A percentile compares a stretch with the other conserved stretches of the same genome.
These are phyloP conservation scores for Drosophila seguyi DNA, from an alignment of 1,140 invertebrate genomes.

Conservation along the genomic window DNA sequence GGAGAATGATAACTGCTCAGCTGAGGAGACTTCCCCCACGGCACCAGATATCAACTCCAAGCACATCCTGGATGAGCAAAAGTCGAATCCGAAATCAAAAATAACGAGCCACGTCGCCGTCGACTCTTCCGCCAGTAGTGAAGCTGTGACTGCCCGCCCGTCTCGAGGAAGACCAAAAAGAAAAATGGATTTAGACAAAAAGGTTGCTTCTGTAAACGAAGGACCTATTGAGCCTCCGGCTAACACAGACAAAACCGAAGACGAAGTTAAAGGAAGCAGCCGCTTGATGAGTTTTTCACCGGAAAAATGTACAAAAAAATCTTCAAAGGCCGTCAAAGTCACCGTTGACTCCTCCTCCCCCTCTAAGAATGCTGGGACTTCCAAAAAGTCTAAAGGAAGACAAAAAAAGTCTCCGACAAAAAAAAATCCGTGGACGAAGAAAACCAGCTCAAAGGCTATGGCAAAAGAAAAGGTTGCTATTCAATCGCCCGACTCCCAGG, in stretches of 20 bases:
- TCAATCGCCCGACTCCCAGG: neutral
- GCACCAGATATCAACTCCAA: neutral
- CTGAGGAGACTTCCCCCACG: neutral
- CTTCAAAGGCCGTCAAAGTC: neutral
- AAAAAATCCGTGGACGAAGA: neutral
- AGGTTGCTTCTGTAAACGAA: neutral
- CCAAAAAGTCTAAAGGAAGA: neutral
- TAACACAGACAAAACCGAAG: neutral
- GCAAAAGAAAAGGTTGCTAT: neutral
- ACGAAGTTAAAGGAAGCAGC: neutral
- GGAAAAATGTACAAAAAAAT: neutral
- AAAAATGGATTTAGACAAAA: neutral
- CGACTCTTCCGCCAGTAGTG: neutral
- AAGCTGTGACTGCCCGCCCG: neutral
- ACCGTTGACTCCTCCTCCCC: neutral
- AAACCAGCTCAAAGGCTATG: neutral
- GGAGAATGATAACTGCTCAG: neutral
- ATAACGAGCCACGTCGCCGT: neutral
- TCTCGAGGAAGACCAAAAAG: neutral
- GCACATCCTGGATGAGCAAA: neutral
- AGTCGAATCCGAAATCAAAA: neutral
- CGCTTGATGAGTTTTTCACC: neutral
- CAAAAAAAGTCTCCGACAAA: neutral
- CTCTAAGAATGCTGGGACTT: neutral
- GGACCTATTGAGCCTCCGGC: neutral